Evolutionary conservation across 2,113 vertebrate species (phyloP).

Genomic region (Vicugna pacos): DNA sequence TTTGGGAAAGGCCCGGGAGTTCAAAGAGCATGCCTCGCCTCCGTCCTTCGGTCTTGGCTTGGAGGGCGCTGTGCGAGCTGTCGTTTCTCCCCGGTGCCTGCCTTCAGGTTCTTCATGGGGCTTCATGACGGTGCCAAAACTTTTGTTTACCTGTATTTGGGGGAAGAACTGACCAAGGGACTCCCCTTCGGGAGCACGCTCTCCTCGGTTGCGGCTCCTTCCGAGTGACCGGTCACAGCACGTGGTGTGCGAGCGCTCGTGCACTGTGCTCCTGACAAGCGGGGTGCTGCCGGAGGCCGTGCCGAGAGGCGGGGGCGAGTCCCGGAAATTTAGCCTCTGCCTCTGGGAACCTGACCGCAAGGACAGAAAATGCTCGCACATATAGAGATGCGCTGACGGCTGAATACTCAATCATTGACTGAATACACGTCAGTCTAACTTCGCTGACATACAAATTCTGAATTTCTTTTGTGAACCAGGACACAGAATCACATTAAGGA

Average conservation of each 20-base stretch:
- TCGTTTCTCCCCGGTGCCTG: slow-evolving; percentile 20
- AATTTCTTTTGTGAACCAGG: not conserved
- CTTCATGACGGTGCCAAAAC: slow-evolving; percentile 47
- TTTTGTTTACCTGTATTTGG: slow-evolving; percentile 27
- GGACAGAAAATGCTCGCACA: accelerated
- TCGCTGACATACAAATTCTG: not conserved
- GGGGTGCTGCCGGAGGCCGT: not conserved
- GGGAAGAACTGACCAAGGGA: not conserved
- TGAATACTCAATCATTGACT: accelerated
- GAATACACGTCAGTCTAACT: not conserved
- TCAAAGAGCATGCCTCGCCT: slow-evolving; percentile 35
- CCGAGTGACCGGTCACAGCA: not conserved
- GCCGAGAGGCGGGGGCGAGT: not conserved
- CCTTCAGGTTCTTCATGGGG: slow-evolving; percentile 52
- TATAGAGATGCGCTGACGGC: accelerated
- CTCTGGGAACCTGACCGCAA: not conserved
- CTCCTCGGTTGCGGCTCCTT: not conserved
- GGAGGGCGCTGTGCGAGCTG: not conserved
- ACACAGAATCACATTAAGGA: not conserved
- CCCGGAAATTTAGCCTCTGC: too few relatives aligned
- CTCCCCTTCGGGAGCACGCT: not conserved
- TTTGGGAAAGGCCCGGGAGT: slow-evolving; percentile 43
- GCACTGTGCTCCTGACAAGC: accelerated
- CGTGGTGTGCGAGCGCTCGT: not conserved
- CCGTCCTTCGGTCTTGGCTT: slow-evolving; percentile 21